Percentiles rank a stretch among this genome's conserved stretches.
These are phyloP conservation scores for Rhopalosiphum nymphaeae DNA, from an alignment of 2,888 invertebrate species.

Conservation along the genomic window DNA sequence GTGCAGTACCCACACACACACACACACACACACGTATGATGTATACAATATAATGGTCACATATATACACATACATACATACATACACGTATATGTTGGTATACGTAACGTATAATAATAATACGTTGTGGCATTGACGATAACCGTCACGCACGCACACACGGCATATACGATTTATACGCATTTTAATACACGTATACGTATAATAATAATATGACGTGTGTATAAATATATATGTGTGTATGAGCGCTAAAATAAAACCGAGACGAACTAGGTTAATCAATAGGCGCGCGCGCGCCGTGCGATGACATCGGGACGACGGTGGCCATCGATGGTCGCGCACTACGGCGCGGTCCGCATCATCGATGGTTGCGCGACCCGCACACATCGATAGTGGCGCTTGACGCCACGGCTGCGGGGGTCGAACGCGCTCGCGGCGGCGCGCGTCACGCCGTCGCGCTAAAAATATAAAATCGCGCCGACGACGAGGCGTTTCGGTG, in stretches of 20 bases:
- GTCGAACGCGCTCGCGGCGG: background rate
- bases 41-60: background rate
- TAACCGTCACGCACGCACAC: constrained; percentile 36
- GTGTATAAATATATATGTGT: background rate
- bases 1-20: background rate
- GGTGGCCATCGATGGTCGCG: background rate
- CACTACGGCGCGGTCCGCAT: background rate
- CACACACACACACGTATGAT: background rate
- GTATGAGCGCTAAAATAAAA: constrained; percentile 55
- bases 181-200: background rate
- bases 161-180: background rate
- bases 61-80: background rate
- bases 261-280: constrained; percentile 63
- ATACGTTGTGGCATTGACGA: constrained; percentile 46
- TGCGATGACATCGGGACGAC: background rate
- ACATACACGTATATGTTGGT: background rate
- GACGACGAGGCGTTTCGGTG: constrained; percentile 3
- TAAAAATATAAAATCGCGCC: constrained; percentile 50
- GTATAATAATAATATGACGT: background rate
- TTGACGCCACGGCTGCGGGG: background rate
- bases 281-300: constrained; percentile 62
- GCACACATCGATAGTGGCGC: constrained; percentile 1
- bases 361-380: background rate
- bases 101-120: constrained; percentile 4
- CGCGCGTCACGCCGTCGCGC: constrained; percentile 44